Conservation (phyloP, 2,113 vertebrate species). For the Urocolius indicus region DNA sequence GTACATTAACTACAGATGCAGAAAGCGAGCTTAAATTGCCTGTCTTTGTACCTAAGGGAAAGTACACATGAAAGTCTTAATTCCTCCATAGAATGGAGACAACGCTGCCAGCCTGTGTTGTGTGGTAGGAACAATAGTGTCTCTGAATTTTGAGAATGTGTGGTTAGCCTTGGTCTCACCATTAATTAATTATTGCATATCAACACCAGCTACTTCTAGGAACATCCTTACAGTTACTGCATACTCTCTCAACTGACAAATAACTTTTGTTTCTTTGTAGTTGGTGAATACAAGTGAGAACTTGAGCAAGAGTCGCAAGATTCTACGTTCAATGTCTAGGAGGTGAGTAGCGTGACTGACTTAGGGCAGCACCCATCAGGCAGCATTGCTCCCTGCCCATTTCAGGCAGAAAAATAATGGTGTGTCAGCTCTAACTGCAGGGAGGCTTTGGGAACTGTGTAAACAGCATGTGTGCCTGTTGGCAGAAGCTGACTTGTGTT, state of each 20-base stretch:
- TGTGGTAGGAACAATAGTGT: not conserved
- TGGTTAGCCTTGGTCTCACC: not conserved
- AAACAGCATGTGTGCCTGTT: not conserved
- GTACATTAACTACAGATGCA: not conserved
- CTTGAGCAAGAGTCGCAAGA: slow-evolving; percentile 91
- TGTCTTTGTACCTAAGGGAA: not conserved
- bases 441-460: not conserved
- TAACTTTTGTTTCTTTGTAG: slow-evolving; percentile 73
- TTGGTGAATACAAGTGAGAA: slow-evolving; percentile 92
- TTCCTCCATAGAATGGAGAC: not conserved
- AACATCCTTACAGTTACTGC: not conserved
- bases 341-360: slow-evolving; percentile 79
- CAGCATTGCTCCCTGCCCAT: not conserved
- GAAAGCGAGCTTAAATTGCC: not conserved
- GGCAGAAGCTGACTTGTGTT: not conserved
- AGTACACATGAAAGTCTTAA: not conserved
- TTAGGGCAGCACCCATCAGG: rapidly evolving
- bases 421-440: not conserved
- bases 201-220: not conserved
- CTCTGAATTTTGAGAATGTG: not conserved
- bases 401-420: not conserved
- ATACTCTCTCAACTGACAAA: not conserved
- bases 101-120: not conserved
- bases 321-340: slow-evolving; percentile 92
- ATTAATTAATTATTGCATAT: not conserved